Percentiles rank a stretch among this genome's conserved stretches.
These are phyloP conservation scores for Buathra laborator DNA, from an alignment of 2,888 invertebrate genomes.

Conservation along the genomic window DNA sequence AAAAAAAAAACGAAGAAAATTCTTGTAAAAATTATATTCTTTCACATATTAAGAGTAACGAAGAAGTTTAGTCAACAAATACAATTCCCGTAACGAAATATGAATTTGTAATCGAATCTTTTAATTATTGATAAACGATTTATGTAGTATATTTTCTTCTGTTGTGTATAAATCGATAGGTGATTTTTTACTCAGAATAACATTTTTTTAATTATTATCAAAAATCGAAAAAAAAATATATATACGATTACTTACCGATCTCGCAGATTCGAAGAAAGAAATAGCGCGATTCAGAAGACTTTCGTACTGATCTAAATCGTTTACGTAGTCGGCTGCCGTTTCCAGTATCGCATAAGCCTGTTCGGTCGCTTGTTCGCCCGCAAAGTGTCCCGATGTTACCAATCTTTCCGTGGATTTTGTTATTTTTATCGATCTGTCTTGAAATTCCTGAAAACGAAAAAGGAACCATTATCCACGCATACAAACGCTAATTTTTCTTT, in stretches of 20 bases:
- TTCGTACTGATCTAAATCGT: constrained; percentile 90
- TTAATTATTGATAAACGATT: too few species aligned
- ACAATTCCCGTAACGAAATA: too few species aligned
- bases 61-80: neutral
- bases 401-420: constrained; percentile 92
- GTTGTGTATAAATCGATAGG: too few species aligned
- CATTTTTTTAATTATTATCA: too few species aligned
- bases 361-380: constrained; percentile 89
- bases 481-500: neutral
- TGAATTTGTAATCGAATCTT: too few species aligned
- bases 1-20: neutral
- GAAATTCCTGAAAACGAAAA: constrained; percentile 86
- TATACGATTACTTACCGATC: constrained; percentile 86
- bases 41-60: neutral
- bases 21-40: neutral
- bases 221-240: too few species aligned
- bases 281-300: constrained; percentile 89
- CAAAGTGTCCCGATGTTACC: constrained; percentile 90
- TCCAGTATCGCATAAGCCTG: constrained; percentile 90
- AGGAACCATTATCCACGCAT: neutral
- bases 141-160: too few species aligned
- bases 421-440: constrained; percentile 91
- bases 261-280: constrained; percentile 90
- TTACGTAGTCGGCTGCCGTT: constrained; percentile 90
- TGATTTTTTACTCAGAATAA: too few species aligned